A percentile compares a stretch with the other conserved stretches of the same genome.
These are phyloP conservation scores for Hedya salicella DNA, from an alignment of 2,888 invertebrate species.

Conservation along the genomic window DNA sequence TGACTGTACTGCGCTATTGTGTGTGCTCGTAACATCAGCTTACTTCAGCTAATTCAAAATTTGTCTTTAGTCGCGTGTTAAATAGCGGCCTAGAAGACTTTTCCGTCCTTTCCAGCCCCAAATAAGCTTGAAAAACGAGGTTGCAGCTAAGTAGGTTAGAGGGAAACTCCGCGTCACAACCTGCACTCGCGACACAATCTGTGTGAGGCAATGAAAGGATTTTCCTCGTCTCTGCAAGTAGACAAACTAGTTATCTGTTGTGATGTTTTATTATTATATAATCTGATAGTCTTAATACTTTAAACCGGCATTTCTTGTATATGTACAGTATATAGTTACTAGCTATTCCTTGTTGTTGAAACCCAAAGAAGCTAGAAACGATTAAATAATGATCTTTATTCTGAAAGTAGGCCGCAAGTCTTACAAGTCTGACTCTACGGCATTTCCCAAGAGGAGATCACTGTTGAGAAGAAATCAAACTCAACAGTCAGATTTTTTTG, in stretches of 20 bases:
- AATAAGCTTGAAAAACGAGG: background rate
- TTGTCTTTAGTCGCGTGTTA: background rate
- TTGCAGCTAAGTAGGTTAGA: constrained; percentile 22
- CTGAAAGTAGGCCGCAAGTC: too few relatives aligned
- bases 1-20: too few relatives aligned
- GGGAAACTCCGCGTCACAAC: constrained; percentile 10
- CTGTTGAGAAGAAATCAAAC: too few relatives aligned
- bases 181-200: background rate
- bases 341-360: too few relatives aligned
- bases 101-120: background rate
- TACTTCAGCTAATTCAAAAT: background rate
- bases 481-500: too few relatives aligned
- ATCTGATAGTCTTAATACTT: too few relatives aligned
- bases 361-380: too few relatives aligned
- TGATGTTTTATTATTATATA: background rate
- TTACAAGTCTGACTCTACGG: too few relatives aligned
- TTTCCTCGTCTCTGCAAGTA: constrained; percentile 3
- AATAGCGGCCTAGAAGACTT: background rate
- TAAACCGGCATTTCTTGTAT: too few relatives aligned
- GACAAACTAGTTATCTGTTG: background rate
- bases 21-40: background rate
- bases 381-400: too few relatives aligned
- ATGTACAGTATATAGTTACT: too few relatives aligned
- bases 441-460: too few relatives aligned
- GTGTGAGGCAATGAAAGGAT: background rate